Evolutionary conservation across 2,888 invertebrate species (phyloP).

Genomic region (Dryomyza anilis): DNA sequence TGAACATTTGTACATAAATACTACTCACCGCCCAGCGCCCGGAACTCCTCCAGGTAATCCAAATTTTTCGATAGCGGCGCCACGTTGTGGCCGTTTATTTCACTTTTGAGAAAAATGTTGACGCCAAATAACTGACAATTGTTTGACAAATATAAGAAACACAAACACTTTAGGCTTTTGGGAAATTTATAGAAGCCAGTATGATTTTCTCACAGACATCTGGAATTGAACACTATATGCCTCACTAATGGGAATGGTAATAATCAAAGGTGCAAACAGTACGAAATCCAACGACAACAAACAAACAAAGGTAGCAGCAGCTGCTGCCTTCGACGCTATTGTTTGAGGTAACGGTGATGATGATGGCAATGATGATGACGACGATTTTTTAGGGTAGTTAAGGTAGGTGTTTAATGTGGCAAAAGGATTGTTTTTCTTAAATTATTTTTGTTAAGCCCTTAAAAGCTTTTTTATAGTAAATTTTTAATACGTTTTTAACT

Average conservation of each 20-base stretch:
- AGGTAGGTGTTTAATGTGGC: no score
- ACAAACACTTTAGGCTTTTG: slow-evolving; percentile 17
- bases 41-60: slow-evolving; percentile 58
- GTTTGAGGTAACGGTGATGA: no score
- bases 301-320: no score
- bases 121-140: slow-evolving; percentile 6
- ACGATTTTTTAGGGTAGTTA: no score
- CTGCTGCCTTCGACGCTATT: no score
- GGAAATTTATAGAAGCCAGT: no score
- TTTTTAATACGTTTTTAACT: background rate
- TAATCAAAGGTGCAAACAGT: no score
- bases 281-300: no score
- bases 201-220: no score
- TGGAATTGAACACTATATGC: background rate
- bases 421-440: background rate
- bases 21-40: slow-evolving; percentile 50
- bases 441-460: background rate
- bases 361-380: no score
- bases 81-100: slow-evolving; percentile 52
- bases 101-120: slow-evolving; percentile 50
- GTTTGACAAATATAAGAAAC: background rate
- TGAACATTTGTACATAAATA: background rate
- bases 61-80: slow-evolving; percentile 56
- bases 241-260: no score
- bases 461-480: background rate